Percentiles rank a stretch among this genome's conserved stretches.
These are phyloP conservation scores for Zeugodacus cucurbitae DNA, from an alignment of 1,140 invertebrate species.

Conservation along the genomic window DNA sequence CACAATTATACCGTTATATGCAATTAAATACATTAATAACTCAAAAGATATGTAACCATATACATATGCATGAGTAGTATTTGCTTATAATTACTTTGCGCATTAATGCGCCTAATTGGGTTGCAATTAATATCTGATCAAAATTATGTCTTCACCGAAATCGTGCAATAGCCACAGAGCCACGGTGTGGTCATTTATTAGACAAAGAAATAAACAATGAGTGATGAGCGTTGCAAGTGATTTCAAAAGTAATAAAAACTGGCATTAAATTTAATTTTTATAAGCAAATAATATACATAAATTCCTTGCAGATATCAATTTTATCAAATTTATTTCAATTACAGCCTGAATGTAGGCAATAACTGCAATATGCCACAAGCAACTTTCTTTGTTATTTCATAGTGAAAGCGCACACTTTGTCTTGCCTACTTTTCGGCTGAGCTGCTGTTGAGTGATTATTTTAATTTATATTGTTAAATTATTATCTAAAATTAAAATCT, in stretches of 20 bases:
- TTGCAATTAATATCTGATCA: conserved; percentile 31
- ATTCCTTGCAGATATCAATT: neutral
- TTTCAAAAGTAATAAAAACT: neutral
- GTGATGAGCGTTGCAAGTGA: neutral
- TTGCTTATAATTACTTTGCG: conserved; percentile 20
- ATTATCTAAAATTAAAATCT: neutral
- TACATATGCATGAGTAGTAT: neutral
- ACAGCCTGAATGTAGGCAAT: neutral
- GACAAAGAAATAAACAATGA: neutral
- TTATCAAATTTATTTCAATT: neutral
- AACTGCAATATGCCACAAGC: neutral
- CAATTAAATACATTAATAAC: neutral
- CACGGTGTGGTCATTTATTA: neutral
- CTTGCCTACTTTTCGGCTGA: neutral
- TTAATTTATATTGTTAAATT: neutral
- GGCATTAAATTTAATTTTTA: neutral
- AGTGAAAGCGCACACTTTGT: neutral
- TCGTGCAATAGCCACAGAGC: neutral
- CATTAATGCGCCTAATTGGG: conserved; percentile 40
- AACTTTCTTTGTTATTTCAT: neutral
- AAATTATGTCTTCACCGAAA: neutral
- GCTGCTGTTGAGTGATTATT: neutral
- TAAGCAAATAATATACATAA: neutral
- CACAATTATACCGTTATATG: neutral
- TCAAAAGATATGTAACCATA: neutral